phyloP scores from a whole-genome alignment of 2,888 invertebrate genomes.

The Tuta absoluta region DNA sequence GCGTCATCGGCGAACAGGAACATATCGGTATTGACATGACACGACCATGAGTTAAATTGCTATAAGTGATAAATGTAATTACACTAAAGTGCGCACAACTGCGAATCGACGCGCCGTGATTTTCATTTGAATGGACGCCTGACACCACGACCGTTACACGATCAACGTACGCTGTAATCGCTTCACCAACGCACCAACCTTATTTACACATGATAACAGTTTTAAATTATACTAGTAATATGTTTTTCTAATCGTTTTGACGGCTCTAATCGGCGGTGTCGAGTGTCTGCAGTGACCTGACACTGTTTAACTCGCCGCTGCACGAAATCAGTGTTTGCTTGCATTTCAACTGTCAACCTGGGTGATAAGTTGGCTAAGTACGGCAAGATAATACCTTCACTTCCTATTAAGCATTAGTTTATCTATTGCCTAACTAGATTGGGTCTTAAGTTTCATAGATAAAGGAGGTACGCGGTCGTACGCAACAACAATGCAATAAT shows the following conservation, averaged over 20 bases:
- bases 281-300: slow-evolving; percentile 14
- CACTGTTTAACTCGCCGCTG: slow-evolving; percentile 1
- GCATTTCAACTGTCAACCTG: slow-evolving; percentile 23
- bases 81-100: slow-evolving; percentile 54
- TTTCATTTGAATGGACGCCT: slow-evolving; percentile 59
- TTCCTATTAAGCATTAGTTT: slow-evolving; percentile 17
- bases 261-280: slow-evolving; percentile 23
- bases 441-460: neutral
- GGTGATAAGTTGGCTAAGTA: slow-evolving; percentile 20
- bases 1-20: no score
- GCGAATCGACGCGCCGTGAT: slow-evolving; percentile 53
- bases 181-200: slow-evolving; percentile 42
- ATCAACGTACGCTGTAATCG: slow-evolving; percentile 41
- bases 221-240: slow-evolving; percentile 28
- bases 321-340: slow-evolving; percentile 21
- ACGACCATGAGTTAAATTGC: slow-evolving; percentile 52
- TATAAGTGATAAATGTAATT: slow-evolving; percentile 58
- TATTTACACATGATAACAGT: slow-evolving; percentile 43
- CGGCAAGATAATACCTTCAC: slow-evolving; percentile 14
- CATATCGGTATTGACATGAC: slow-evolving; percentile 48
- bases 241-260: slow-evolving; percentile 30
- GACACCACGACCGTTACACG: slow-evolving; percentile 62
- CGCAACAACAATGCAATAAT: slow-evolving; percentile 1
- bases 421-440: neutral
- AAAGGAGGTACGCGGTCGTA: neutral